phyloP scores from a whole-genome alignment of 2,797 vertebrate genomes.

The Tangara arthus region DNA sequence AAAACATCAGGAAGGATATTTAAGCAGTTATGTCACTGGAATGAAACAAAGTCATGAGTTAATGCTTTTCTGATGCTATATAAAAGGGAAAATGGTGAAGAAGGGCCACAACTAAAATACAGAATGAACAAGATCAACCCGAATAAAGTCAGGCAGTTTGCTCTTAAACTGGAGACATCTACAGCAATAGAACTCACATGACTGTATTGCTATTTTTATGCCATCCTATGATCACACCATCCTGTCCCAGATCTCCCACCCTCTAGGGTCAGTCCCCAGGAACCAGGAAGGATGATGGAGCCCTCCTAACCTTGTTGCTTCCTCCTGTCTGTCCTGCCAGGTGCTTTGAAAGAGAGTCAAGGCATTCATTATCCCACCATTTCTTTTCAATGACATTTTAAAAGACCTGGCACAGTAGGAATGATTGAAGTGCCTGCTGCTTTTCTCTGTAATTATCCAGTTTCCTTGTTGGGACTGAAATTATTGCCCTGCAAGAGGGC shows the following conservation, averaged over 20 bases:
- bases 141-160: not conserved
- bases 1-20: constrained; percentile 25
- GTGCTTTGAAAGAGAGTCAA: constrained; percentile 8
- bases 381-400: constrained; percentile 31
- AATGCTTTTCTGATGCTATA: constrained; percentile 21
- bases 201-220: not conserved
- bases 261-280: not conserved
- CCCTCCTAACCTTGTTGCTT: not conserved
- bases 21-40: constrained; percentile 13
- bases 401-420: constrained; percentile 14
- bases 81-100: constrained; percentile 55
- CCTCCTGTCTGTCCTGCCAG: not conserved
- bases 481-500: constrained; percentile 13
- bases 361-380: constrained; percentile 20
- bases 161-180: not conserved
- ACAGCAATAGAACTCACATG: not conserved
- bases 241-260: not conserved
- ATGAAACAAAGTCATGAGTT: constrained; percentile 31
- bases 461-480: constrained; percentile 28
- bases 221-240: not conserved
- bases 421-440: not conserved
- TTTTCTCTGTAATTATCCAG: constrained; percentile 35
- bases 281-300: constrained; percentile 30
- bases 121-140: constrained; percentile 15
- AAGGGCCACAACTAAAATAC: constrained; percentile 25